These are phyloP conservation scores for Chloroclysta siterata DNA, from an alignment of 2,888 invertebrate species.

Conservation along the genomic window DNA sequence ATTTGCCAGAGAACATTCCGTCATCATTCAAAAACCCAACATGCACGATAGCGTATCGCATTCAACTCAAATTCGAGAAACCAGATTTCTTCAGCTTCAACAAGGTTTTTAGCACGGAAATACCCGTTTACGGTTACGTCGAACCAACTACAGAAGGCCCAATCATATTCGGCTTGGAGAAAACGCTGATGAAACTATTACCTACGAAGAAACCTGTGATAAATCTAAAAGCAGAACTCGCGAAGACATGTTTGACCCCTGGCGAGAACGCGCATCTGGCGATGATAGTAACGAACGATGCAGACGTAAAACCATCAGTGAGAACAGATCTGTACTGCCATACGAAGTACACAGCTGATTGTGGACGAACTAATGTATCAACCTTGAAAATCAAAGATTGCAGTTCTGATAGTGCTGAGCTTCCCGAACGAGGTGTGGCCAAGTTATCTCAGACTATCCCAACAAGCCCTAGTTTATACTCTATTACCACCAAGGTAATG, in stretches of 20 bases:
- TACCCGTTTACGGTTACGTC: conserved; percentile 37
- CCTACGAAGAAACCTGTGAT: conserved; percentile 11
- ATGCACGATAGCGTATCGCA: conserved; percentile 29
- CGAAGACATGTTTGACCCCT: conserved; percentile 28
- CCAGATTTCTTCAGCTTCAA: conserved; percentile 31
- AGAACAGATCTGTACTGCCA: conserved; percentile 20
- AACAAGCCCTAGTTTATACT: conserved; percentile 23
- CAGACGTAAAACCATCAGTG: conserved; percentile 26
- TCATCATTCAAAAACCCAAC: conserved; percentile 29
- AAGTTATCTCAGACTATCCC: not conserved
- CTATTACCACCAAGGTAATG: conserved; percentile 30
- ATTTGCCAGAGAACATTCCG: conserved; percentile 36
- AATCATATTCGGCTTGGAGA: conserved; percentile 34
- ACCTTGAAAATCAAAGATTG: conserved; percentile 16
- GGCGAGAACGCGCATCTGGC: conserved; percentile 30
- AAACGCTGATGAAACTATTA: conserved; percentile 33
- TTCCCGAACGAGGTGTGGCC: conserved; percentile 8
- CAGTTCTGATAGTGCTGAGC: not conserved
- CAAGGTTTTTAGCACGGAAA: conserved; percentile 29
- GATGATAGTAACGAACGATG: conserved; percentile 28
- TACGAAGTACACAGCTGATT: conserved; percentile 34
- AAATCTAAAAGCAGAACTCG: conserved; percentile 29
- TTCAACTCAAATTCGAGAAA: conserved; percentile 36
- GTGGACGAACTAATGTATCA: conserved; percentile 13
- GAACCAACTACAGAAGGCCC: conserved; percentile 24